Conservation (phyloP, 2,797 vertebrate genomes). For the Cottoperca gobio region DNA sequence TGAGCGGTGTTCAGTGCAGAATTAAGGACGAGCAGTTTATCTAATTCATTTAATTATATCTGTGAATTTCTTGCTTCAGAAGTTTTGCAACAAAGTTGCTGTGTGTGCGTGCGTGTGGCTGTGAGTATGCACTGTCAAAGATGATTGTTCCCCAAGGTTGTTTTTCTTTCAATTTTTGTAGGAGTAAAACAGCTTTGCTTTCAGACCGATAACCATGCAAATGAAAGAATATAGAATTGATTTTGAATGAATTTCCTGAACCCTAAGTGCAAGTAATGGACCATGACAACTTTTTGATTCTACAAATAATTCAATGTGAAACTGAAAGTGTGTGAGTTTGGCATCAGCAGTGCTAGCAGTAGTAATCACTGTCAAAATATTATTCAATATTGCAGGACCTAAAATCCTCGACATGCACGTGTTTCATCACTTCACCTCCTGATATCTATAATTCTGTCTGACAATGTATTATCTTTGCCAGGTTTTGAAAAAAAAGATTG, state of each 20-base stretch:
- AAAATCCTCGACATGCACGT: background rate
- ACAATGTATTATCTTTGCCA: background rate
- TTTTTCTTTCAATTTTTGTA: constrained; percentile 29
- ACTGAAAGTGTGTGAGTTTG: constrained; percentile 5
- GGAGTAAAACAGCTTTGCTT: constrained; percentile 16
- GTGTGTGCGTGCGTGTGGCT: constrained; percentile 9
- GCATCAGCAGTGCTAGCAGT: background rate
- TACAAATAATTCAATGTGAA: constrained; percentile 26
- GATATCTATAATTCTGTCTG: background rate
- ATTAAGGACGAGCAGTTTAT: constrained; percentile 40
- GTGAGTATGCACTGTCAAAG: background rate
- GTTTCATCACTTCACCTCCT: constrained; percentile 4
- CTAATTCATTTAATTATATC: constrained; percentile 57
- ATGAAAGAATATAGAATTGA: constrained; percentile 24
- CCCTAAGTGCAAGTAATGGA: background rate
- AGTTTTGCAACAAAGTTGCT: constrained; percentile 17
- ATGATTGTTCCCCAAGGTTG: constrained; percentile 36
- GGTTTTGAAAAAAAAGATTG: background rate
- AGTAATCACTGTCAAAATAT: background rate
- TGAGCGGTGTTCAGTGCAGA: constrained; percentile 24
- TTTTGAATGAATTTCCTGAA: constrained; percentile 34
- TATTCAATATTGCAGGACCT: background rate
- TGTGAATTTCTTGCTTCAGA: constrained; percentile 39
- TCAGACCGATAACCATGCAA: constrained; percentile 32
- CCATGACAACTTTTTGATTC: constrained; percentile 18